Base-by-base conservation (phyloP, 2,888 invertebrate genomes). In the Epinotia demarniana region DNA sequence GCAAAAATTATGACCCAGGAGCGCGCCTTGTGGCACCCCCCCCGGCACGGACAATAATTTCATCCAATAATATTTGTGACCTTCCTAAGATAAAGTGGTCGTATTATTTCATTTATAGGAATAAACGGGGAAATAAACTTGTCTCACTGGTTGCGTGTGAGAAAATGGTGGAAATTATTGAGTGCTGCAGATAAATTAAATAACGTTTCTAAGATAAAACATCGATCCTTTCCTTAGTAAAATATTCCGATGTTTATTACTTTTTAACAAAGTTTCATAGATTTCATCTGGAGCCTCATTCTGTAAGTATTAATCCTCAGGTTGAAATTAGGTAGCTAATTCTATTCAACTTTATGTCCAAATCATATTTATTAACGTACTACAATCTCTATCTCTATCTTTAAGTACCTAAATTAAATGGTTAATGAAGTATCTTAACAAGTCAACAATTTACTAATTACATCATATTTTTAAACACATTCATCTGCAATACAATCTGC, bases 1-100 rank as follows among this genome's bases (percentile, higher is more conserved):
- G 89, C 90, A 92, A 92, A 93, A 94, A 92, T 94, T 92, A 93
- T 93, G 92, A 85, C 88, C 84, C 83, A 88, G 85, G 84, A 89
- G 85, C 83, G 85, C 81, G 87, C 91, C 92, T 89, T 89, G 91
- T 82, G 93, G 93, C 92, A 89, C 92, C 92, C 92, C 92, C 92
- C 92, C 91, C 86, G 82, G 84, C 85, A 73, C 53, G 80, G 81
- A 86, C 87, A 88, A 91, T 92, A 92, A 93, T 87, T 93, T 88
- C 84, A 82, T 82, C 85, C 88, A 90, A 90, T 92, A 90, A 92
- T 91, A 90, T 92, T 92, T 90, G 88, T 86, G 90, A 89, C 90
- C 85, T 86, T 80, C 80, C 84, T 81, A 79, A 85, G 89, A 90
- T 90, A 90, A 88, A 87, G 85, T 83, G 82, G 82, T 83, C 83